Conservation (phyloP, 2,797 vertebrate genomes). For the Eupleurogrammus muticus region DNA sequence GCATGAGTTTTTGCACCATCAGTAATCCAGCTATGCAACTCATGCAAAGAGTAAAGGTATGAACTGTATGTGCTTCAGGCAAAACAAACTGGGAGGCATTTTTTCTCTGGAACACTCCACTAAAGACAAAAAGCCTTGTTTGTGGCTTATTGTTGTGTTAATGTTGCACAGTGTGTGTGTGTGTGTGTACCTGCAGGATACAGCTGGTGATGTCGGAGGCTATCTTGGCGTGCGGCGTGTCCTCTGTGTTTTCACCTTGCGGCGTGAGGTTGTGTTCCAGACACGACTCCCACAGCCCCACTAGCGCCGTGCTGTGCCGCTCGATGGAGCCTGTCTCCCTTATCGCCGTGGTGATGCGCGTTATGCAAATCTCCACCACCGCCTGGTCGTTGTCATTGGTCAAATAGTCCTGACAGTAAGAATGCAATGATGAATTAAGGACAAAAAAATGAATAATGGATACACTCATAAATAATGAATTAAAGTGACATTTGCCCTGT, state of each 20-base stretch:
- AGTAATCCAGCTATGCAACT: no score
- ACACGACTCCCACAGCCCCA: conserved; percentile 95
- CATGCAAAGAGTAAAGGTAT: conserved; percentile 16
- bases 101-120: background rate
- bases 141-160: background rate
- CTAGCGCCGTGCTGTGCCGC: conserved; percentile 88
- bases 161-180: background rate
- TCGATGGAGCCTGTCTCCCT: conserved; percentile 92
- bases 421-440: conserved; percentile 41
- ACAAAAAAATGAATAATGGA: conserved; percentile 46
- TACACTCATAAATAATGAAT: conserved; percentile 46
- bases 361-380: conserved; percentile 97
- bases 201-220: conserved; percentile 98
- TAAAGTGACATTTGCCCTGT: conserved; percentile 3
- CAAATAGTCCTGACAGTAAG: conserved; percentile 90
- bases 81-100: background rate
- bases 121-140: background rate
- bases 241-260: conserved; percentile 87
- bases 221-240: conserved; percentile 94
- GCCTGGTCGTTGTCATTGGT: conserved; percentile 97
- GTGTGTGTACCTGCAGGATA: conserved; percentile 90
- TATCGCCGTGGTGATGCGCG: conserved; percentile 94
- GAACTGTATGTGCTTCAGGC: conserved; percentile 13
- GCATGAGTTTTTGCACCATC: no score
- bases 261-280: conserved; percentile 92